These are phyloP conservation scores for Lepus townsendii DNA, from an alignment of 2,797 vertebrate species.

Conservation along the genomic window DNA sequence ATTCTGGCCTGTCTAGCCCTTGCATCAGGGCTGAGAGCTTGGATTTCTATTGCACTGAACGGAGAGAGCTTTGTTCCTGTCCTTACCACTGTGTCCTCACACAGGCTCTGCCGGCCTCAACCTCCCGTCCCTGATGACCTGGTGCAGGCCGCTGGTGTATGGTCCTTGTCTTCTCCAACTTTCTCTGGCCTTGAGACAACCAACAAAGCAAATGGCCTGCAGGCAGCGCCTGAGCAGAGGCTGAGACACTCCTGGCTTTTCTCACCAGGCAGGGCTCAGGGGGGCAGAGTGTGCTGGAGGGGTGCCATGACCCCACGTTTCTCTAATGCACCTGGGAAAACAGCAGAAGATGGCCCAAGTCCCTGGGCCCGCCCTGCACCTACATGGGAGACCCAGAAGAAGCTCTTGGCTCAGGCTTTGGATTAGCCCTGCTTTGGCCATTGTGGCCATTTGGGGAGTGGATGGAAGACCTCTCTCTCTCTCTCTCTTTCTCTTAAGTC, in stretches of 20 bases:
- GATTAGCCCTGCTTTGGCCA: no score
- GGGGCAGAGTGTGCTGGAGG: no score
- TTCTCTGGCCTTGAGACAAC: neutral
- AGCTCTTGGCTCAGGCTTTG: no score
- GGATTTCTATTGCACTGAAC: neutral
- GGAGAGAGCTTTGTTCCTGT: constrained; percentile 2
- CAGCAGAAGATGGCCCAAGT: no score
- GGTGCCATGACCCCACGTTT: neutral
- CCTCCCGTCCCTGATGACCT: neutral
- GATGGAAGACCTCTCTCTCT: no score
- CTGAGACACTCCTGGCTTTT: neutral
- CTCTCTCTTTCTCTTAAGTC: no score
- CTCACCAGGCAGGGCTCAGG: neutral
- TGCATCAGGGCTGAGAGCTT: neutral
- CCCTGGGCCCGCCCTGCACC: no score
- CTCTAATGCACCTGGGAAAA: no score
- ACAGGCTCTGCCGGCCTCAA: neutral
- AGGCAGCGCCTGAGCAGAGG: neutral
- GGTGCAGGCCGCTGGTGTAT: neutral
- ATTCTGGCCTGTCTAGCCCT: neutral
- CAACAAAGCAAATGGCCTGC: neutral
- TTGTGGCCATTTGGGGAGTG: no score
- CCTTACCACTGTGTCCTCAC: neutral
- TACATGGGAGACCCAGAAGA: no score
- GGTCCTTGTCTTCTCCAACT: neutral